Base-by-base conservation (phyloP, 2,797 vertebrate genomes). In the Notolepis coatsorum region DNA sequence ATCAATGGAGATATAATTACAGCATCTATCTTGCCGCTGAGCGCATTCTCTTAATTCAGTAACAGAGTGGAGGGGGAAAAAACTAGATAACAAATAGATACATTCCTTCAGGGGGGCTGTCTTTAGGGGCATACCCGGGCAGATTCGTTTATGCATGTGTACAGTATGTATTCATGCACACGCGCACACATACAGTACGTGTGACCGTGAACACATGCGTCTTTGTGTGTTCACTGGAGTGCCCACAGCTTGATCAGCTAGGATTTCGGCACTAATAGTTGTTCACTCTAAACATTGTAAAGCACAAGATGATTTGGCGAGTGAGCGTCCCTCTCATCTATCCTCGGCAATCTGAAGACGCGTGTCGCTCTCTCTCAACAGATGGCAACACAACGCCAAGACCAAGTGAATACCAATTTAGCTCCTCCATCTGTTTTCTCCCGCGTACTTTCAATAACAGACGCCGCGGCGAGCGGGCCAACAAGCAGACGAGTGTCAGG, bases 351-450 rank as follows among this genome's bases (percentile, higher is more conserved):
- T 88, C 77, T 88, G 67, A 84, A 71, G 81, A 76, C 79, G 68
- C 56, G n/a, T 64, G 62, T 82, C 73, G 47, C 54, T 80, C 61
- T 76, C 79, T 74, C 76, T 84, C 81, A 83, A 79, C 89, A 92
- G 88, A 89, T 91, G 87, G 89, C 82, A 73, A n/a, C 73, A 84
- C 74, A 86, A 85, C 75, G 69, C 57, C 68, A 76, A 82, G 75
- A 82, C 75, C 77, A 77, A 84, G 68, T 81, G 85, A 82, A 89
- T 86, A 87, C 80, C 81, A 88, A 87, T 90, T 81, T 79, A 81
- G 75, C 62, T 72, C 30, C 63, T 59, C 87, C 89, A 89, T 90
- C 88, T 91, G 87, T 88, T 88, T 86, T 74, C 73, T 65, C 54
- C 57, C 58, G 69, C 65, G 75, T 77, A 73, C 61, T 73, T 79